These are phyloP conservation scores for Sapajus apella DNA, from an alignment of 2,113 vertebrate genomes.

Conservation along the genomic window DNA sequence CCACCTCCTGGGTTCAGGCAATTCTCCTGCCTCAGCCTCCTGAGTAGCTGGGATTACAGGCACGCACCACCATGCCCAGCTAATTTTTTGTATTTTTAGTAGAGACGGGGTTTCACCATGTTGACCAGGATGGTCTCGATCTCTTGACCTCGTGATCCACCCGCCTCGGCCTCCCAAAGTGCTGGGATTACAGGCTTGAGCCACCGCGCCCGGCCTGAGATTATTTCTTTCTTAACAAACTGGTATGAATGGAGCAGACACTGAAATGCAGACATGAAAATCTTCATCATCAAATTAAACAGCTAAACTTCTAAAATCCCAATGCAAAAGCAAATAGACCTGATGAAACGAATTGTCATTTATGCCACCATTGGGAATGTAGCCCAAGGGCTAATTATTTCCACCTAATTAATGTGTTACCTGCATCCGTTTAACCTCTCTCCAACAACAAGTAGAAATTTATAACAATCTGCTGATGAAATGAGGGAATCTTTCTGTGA, in stretches of 20 bases:
- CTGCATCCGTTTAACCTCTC: neutral
- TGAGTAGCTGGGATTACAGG: too few relatives aligned
- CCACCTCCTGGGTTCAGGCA: too few relatives aligned
- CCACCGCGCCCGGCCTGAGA: too few relatives aligned
- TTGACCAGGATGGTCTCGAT: too few relatives aligned
- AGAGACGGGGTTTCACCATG: too few relatives aligned
- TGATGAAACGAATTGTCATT: neutral
- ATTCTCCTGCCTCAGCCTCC: too few relatives aligned
- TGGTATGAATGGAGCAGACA: neutral
- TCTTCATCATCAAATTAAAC: neutral
- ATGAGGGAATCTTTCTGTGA: neutral
- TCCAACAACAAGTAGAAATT: neutral
- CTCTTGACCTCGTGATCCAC: too few relatives aligned
- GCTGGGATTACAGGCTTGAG: too few relatives aligned
- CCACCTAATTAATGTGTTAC: neutral
- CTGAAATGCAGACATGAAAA: slow-evolving; percentile 15
- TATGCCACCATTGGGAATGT: fast-evolving
- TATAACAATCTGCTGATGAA: neutral
- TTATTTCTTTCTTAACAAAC: neutral
- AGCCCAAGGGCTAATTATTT: neutral
- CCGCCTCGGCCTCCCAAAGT: too few relatives aligned
- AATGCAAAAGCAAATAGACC: neutral
- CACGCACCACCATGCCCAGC: too few relatives aligned
- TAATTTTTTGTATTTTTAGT: too few relatives aligned
- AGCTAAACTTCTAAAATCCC: neutral